Base-by-base conservation (phyloP, 1,140 invertebrate species). In the Zaprionus camerounensis region DNA sequence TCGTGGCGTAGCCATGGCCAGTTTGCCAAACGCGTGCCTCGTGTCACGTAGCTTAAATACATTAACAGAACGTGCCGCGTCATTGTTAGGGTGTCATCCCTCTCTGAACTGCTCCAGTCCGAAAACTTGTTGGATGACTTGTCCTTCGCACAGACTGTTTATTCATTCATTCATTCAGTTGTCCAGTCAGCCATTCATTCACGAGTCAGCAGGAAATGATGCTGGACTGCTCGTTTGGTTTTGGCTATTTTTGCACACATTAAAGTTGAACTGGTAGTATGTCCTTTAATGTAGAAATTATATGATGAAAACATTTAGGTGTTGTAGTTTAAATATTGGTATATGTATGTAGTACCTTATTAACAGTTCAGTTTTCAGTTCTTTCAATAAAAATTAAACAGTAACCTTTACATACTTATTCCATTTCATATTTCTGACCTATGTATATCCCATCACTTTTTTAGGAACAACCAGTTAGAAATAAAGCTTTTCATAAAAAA, bases 31-130 rank as follows among this genome's bases (percentile, higher is more conserved):
- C 24, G 15, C 22, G 31, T 63, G 26, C 34, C 38, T 58, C 65
- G 26, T 53, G 66, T 70, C 71, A 74, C 71, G 66, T 70, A 74
- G 66, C 56, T 74, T 68, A 73, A 69, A 56, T 20, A 73, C 71
- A 73, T 73, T 74, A 74, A 63, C 67, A 26, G 20, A 51, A 58
- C 59, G 59, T 71, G 72, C 31, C 51, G 49, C 69, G 66, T 74
- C 71, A 74, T 57, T 44, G 71, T 31, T 58, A 46, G 3, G 5
- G 44, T 46, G n/a, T 46, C 17, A 17, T 17, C 44, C 44, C 44
- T 12, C 20, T 41, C 38, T 22, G 13, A n/a, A 20, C 17, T 5
- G 6, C 17, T 22, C 20, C 3, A 17, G 4, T 22, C 46, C 34
- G 24, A 15, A 55, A 69, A 62, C 65, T 74, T 68, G 55, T 72